These are phyloP conservation scores for Linepithema humile DNA, from an alignment of 1,140 invertebrate species.

Conservation along the genomic window DNA sequence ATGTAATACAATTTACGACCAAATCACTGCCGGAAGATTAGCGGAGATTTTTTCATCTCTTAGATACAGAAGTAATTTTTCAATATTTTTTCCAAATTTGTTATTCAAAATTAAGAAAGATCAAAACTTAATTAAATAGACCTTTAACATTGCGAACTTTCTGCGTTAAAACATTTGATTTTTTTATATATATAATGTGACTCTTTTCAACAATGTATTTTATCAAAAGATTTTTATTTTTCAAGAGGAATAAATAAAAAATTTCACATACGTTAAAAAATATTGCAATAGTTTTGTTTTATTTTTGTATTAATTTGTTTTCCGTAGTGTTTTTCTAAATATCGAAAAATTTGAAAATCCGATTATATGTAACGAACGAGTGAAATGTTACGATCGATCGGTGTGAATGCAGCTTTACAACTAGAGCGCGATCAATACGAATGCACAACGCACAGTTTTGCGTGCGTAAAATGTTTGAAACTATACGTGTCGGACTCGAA, in stretches of 20 bases:
- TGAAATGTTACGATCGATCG: neutral
- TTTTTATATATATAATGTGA: neutral
- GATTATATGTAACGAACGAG: neutral
- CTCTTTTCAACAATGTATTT: neutral
- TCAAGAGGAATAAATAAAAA: neutral
- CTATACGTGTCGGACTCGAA: neutral
- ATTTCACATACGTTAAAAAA: neutral
- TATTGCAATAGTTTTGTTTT: slow-evolving; percentile 1
- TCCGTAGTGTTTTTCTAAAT: neutral
- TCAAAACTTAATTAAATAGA: neutral
- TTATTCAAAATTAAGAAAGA: neutral
- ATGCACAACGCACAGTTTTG: slow-evolving; percentile 25
- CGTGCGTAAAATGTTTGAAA: slow-evolving; percentile 37
- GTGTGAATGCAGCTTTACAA: slow-evolving; percentile 30
- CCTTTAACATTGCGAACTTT: too few relatives aligned
- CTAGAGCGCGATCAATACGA: slow-evolving; percentile 34
- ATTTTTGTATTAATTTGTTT: neutral
- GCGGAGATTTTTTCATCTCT: neutral
- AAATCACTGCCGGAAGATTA: neutral
- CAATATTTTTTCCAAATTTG: neutral
- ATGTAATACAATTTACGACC: neutral
- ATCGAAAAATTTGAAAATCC: slow-evolving; percentile 2
- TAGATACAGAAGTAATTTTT: too few relatives aligned
- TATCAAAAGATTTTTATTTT: neutral
- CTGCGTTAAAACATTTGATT: too few relatives aligned